A percentile compares a stretch with the other conserved stretches of the same genome.
These are phyloP conservation scores for Lathronympha strigana DNA, from an alignment of 2,888 invertebrate genomes.

Conservation along the genomic window DNA sequence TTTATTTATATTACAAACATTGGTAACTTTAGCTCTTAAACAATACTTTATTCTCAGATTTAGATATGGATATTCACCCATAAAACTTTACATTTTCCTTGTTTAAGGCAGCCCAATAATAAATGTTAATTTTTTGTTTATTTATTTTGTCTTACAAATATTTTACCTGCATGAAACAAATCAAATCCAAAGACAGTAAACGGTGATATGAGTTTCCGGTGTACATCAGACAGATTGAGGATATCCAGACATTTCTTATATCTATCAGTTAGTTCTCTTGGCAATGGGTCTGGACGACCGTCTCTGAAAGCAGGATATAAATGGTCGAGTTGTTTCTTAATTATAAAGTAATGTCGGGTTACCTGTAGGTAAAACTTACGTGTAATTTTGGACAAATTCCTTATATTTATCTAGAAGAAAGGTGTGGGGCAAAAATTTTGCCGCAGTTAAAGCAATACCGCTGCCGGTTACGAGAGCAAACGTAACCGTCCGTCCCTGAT, in stretches of 20 bases:
- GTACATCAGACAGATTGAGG: constrained; percentile 79
- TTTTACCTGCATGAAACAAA: constrained; percentile 87
- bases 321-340: constrained; percentile 29
- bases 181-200: constrained; percentile 91
- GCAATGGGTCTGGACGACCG: constrained; percentile 83
- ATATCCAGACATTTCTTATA: constrained; percentile 85
- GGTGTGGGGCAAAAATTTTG: constrained; percentile 85
- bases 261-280: constrained; percentile 75
- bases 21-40: no score
- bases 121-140: no score
- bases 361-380: constrained; percentile 67
- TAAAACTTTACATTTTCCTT: no score
- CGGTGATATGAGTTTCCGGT: constrained; percentile 82
- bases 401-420: constrained; percentile 85
- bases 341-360: not conserved
- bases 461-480: constrained; percentile 74
- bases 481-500: constrained; percentile 79
- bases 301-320: constrained; percentile 74
- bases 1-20: no score
- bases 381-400: constrained; percentile 86
- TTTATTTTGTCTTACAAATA: not conserved
- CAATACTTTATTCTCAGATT: no score
- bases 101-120: not conserved
- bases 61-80: no score
- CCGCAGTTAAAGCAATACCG: constrained; percentile 76